Evolutionary conservation across 37 sponge, comb jelly and placozoan species (phyloP).

Genomic region (Sycon ciliatum): DNA sequence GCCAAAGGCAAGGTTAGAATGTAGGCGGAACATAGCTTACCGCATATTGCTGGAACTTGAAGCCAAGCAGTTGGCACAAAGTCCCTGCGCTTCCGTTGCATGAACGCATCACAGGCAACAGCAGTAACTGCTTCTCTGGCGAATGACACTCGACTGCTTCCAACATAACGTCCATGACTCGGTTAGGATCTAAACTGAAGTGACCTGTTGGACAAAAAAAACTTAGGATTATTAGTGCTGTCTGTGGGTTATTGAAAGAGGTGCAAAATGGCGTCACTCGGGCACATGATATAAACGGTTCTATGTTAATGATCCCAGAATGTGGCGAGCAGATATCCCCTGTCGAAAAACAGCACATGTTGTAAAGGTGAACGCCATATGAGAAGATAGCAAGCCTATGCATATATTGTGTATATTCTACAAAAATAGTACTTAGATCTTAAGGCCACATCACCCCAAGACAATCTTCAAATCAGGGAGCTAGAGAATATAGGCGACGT

Average conservation of each 20-base stretch:
- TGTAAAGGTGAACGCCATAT: too few relatives aligned
- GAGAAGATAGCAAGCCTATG: background rate
- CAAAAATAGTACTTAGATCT: too few relatives aligned
- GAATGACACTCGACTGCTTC: conserved; percentile 79
- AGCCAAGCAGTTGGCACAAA: conserved; percentile 77
- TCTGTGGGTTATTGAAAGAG: background rate
- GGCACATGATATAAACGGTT: too few relatives aligned
- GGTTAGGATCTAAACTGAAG: conserved; percentile 91
- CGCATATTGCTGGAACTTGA: conserved; percentile 76
- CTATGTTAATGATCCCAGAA: too few relatives aligned
- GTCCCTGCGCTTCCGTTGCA: conserved; percentile 71
- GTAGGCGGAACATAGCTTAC: too few relatives aligned
- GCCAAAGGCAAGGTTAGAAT: too few relatives aligned
- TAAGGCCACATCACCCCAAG: too few relatives aligned
- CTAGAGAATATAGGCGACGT: background rate
- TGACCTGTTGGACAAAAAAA: conserved; percentile 40
- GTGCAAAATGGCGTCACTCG: too few relatives aligned
- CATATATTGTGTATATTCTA: too few relatives aligned
- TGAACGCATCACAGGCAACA: conserved; percentile 44
- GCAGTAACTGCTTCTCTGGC: conserved; percentile 69
- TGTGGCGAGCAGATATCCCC: too few relatives aligned
- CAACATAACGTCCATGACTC: conserved; percentile 87
- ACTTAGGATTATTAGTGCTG: background rate
- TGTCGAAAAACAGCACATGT: too few relatives aligned
- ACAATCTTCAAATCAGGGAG: background rate